Percentiles rank a stretch among this genome's conserved stretches.
Evolutionary conservation across 2,797 vertebrate species (phyloP).

Genomic region (Betta splendens): DNA sequence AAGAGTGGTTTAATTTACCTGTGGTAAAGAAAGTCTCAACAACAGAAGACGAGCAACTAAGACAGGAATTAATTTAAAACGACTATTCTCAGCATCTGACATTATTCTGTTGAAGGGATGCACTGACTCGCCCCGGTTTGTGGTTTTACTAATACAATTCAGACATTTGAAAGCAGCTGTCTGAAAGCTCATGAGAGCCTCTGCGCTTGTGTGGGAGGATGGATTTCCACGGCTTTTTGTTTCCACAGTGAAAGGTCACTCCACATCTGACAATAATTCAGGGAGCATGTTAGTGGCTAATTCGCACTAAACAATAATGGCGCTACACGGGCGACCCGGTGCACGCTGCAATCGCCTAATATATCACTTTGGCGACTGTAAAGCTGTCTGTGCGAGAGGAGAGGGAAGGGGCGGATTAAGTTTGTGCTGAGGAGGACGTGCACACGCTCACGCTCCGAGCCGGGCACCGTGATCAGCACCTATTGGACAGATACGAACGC

Average conservation of each 20-base stretch:
- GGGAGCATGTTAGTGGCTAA: conserved; percentile 66
- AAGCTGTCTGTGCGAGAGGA: conserved; percentile 30
- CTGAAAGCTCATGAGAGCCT: conserved; percentile 32
- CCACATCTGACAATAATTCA: conserved; percentile 65
- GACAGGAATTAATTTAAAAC: neutral
- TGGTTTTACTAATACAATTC: conserved; percentile 26
- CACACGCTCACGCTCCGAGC: conserved; percentile 50
- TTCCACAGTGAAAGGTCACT: conserved; percentile 62
- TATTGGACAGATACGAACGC: conserved; percentile 59
- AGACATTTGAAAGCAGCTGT: conserved; percentile 33
- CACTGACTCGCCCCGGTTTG: rapidly evolving
- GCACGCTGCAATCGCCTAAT: conserved; percentile 32
- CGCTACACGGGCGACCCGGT: conserved; percentile 52
- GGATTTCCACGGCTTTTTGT: conserved; percentile 39
- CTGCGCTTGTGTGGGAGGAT: conserved; percentile 34
- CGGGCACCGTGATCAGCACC: conserved; percentile 50
- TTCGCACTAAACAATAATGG: conserved; percentile 75
- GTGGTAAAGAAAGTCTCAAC: neutral
- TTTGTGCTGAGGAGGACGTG: conserved; percentile 57
- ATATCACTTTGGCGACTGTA: conserved; percentile 45
- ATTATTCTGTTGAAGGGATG: neutral
- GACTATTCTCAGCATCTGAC: neutral
- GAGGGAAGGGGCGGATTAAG: conserved; percentile 58
- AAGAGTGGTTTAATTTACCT: neutral
- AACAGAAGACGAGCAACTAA: neutral